phyloP scores from a whole-genome alignment of 1,140 invertebrate genomes.

The Agraylea sexmaculata region DNA sequence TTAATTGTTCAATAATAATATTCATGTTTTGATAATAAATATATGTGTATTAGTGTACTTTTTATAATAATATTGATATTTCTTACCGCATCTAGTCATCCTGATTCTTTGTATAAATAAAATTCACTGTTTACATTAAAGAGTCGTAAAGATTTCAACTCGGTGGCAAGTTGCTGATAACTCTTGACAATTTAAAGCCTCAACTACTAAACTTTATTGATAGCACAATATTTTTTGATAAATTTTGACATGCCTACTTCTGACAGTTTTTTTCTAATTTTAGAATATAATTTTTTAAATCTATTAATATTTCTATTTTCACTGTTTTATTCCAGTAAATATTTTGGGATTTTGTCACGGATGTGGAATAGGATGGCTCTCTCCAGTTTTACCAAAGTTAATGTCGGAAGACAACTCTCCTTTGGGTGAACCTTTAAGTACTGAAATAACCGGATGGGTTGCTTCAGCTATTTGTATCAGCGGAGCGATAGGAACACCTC shows the following conservation, averaged over 20 bases:
- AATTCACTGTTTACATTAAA: no score
- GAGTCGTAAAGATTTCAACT: neutral
- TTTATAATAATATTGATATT: no score
- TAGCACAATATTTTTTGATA: neutral
- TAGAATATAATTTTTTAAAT: conserved; percentile 1
- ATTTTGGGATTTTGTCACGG: conserved; percentile 25
- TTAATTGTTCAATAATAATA: neutral
- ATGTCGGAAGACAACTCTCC: conserved; percentile 23
- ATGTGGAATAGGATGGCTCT: conserved; percentile 27
- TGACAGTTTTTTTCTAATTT: neutral
- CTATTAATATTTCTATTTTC: neutral
- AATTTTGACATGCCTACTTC: neutral
- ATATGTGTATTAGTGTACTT: no score
- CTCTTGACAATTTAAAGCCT: neutral
- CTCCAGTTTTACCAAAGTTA: conserved; percentile 24
- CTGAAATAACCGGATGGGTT: conserved; percentile 41
- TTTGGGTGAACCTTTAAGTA: conserved; percentile 21
- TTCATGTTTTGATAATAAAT: neutral
- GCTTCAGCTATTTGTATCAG: conserved; percentile 40
- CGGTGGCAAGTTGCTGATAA: neutral
- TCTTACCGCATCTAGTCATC: no score
- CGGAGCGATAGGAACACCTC: conserved; percentile 34
- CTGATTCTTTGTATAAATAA: no score
- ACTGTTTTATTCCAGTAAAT: conserved; percentile 22
- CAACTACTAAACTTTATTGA: neutral